These are phyloP conservation scores for Tretioscincus oriximinensis DNA, from an alignment of 2,113 vertebrate species.

Conservation along the genomic window DNA sequence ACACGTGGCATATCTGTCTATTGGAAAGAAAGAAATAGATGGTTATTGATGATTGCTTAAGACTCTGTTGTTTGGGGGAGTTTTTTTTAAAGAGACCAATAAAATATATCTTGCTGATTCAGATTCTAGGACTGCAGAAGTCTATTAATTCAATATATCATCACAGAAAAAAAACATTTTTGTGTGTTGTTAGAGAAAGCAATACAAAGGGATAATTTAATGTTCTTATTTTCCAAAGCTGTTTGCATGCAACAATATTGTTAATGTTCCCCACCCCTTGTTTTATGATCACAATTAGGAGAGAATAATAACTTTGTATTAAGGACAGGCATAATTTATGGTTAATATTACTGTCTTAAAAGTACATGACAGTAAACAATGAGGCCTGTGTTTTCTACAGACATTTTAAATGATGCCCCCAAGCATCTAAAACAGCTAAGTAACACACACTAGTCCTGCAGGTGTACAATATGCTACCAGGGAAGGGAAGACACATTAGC, in stretches of 20 bases:
- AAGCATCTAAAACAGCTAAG: neutral
- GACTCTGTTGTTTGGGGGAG: constrained; percentile 29
- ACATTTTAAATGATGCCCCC: neutral
- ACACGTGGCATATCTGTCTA: constrained; percentile 3
- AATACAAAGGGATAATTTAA: constrained; percentile 50
- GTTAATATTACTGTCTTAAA: constrained; percentile 37
- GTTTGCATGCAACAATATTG: constrained; percentile 26
- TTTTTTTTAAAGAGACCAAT: constrained; percentile 17
- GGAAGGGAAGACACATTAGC: neutral
- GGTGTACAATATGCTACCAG: neutral
- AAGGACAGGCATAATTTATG: constrained; percentile 41
- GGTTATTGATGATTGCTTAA: constrained; percentile 50
- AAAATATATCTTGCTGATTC: constrained; percentile 45
- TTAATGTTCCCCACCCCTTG: neutral
- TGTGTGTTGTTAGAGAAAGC: constrained; percentile 40
- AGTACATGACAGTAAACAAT: constrained; percentile 41
- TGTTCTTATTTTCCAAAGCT: constrained; percentile 50
- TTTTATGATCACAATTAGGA: constrained; percentile 53
- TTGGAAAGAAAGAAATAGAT: constrained; percentile 32
- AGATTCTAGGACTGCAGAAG: constrained; percentile 50
- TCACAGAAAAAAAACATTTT: constrained; percentile 39
- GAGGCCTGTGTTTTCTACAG: constrained; percentile 7
- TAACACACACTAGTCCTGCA: neutral
- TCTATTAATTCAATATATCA: constrained; percentile 65
- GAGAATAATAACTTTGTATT: constrained; percentile 44